Evolutionary conservation across 2,888 invertebrate species (phyloP).

Genomic region (Lasiommata megera): DNA sequence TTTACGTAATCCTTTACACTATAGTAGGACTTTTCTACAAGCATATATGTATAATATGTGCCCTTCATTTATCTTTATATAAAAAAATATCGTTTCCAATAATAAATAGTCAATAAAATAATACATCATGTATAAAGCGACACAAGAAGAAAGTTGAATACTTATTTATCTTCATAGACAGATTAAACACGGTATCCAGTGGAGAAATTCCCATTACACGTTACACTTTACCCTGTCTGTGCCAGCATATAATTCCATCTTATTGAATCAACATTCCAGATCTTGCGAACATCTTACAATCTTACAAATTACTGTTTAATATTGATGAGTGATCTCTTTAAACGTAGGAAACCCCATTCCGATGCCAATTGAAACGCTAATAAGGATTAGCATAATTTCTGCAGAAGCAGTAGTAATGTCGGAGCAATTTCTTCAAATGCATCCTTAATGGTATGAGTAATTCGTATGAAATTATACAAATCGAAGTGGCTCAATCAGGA

Average conservation of each 20-base stretch:
- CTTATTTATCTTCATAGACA: neutral
- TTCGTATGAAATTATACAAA: conserved; percentile 1
- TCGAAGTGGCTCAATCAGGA: neutral
- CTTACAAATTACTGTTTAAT: conserved; percentile 22
- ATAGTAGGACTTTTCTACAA: no score
- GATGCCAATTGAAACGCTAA: conserved; percentile 13
- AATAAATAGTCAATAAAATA: no score
- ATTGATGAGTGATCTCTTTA: conserved; percentile 23
- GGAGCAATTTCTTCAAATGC: conserved; percentile 27
- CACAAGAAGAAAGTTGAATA: neutral
- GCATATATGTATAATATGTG: no score
- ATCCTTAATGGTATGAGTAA: conserved; percentile 19
- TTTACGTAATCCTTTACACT: no score
- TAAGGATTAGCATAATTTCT: conserved; percentile 25
- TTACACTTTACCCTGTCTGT: neutral
- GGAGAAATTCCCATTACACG: conserved; percentile 1
- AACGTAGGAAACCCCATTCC: conserved; percentile 17
- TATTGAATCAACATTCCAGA: conserved; percentile 9
- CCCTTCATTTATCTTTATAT: no score
- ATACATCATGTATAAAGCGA: no score
- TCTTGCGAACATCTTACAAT: conserved; percentile 1
- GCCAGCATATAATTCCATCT: conserved; percentile 1
- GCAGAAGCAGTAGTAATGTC: conserved; percentile 22
- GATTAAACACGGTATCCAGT: neutral
- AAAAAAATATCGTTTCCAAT: no score